Conservation (phyloP, 2,797 vertebrate species). For the Naso thynnoides region DNA sequence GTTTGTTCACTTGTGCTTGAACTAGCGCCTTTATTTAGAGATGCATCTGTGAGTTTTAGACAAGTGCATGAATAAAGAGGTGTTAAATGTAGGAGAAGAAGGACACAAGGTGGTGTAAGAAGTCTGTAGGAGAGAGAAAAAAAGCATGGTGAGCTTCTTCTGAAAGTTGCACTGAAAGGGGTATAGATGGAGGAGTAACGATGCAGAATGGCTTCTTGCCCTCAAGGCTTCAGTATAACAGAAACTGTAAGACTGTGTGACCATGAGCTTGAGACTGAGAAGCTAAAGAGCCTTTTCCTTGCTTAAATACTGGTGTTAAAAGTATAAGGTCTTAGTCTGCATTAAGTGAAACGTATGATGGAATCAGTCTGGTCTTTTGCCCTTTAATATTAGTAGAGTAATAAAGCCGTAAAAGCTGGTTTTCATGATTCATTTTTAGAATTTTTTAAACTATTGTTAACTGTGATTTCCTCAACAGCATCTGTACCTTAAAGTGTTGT, state of each 20-base stretch:
- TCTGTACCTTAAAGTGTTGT: not conserved
- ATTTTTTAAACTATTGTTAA: not conserved
- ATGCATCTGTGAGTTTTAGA: not conserved
- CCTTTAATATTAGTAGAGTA: conserved; percentile 6
- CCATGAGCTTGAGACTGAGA: not conserved
- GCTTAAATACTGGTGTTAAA: not conserved
- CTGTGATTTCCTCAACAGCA: not conserved
- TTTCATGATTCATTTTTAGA: not conserved
- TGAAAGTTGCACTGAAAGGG: not conserved
- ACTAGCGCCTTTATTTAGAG: not conserved
- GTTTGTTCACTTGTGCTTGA: not conserved
- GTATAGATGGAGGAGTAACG: conserved; percentile 1
- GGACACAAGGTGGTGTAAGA: not conserved
- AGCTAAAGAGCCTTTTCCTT: not conserved
- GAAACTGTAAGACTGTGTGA: not conserved
- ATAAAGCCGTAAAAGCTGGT: not conserved
- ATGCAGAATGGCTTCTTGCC: conserved; percentile 22
- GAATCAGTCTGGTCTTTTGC: not conserved
- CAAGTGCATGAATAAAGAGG: not conserved
- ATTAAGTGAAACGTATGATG: not conserved
- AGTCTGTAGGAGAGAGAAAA: not conserved
- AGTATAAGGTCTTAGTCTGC: not conserved
- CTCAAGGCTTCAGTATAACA: not conserved
- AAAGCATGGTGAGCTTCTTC: conserved; percentile 1
- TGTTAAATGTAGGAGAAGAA: conserved; percentile 3